Conservation (phyloP, 2,113 vertebrate species). For the Struthio camelus region DNA sequence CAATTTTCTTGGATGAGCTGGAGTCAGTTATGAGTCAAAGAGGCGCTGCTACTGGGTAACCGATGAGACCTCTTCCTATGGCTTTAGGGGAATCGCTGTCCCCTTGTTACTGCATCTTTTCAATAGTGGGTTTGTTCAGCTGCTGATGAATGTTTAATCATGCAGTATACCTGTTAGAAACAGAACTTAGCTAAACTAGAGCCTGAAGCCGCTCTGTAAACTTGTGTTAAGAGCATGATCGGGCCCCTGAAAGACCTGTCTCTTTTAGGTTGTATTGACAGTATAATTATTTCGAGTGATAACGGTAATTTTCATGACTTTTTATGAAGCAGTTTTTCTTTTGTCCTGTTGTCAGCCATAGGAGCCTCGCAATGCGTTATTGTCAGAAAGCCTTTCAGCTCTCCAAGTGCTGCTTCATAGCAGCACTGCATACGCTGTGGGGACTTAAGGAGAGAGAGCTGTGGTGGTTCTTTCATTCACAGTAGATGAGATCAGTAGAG, state of each 20-base stretch:
- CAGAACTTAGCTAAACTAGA: not conserved
- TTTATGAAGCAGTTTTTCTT: not conserved
- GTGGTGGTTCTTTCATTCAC: not conserved
- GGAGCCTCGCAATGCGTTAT: not conserved
- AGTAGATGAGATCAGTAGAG: not conserved
- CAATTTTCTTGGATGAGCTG: slow-evolving; percentile 97
- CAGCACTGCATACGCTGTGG: fast-evolving
- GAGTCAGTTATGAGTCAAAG: slow-evolving; percentile 97
- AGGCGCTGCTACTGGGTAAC: slow-evolving; percentile 84
- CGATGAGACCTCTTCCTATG: not conserved
- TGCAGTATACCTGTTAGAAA: slow-evolving; percentile 30
- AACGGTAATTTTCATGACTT: not conserved
- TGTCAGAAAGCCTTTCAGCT: not conserved
- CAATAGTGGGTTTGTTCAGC: slow-evolving; percentile 17
- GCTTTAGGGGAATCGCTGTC: not conserved
- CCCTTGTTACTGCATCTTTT: slow-evolving; percentile 5
- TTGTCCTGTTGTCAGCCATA: not conserved
- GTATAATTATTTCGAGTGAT: slow-evolving; percentile 43
- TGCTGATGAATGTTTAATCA: slow-evolving; percentile 35
- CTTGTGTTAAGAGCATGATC: not conserved
- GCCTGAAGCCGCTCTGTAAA: not conserved
- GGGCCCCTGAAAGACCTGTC: not conserved
- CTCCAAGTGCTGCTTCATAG: fast-evolving
- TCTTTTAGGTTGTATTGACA: slow-evolving; percentile 43
- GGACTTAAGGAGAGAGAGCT: not conserved